Base-by-base conservation (phyloP, 2,888 invertebrate genomes). In the Pycnomerus fuliginosus region DNA sequence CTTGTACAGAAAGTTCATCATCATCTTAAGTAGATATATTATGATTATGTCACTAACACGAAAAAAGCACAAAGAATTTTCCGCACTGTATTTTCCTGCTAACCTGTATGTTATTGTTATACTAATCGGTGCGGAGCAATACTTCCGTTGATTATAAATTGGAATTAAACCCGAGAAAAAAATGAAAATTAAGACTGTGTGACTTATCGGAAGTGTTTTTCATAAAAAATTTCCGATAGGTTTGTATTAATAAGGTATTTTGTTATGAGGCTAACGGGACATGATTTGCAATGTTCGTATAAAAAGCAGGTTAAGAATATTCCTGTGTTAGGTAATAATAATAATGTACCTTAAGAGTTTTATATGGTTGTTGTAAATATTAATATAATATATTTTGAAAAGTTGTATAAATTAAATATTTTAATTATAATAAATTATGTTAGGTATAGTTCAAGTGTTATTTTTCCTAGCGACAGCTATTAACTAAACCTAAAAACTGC, bases 381-480 rank as follows among this genome's bases (percentile, higher is more conserved):
- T 64, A 58, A 62, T 65, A 68, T 68, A 68, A 64, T 64, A 58
- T 62, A 55, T 62, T 62, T 61, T 46, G 40, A 45, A 45, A 61
- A 67, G 60, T 58, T 69, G 68, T 68, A 67, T 60, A 63, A 62
- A 64, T 57, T 67, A 64, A 63, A 65, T 68, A 64, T 66, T 66
- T 64, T 66, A 65, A 66, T 62, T 61, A 61, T 61, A 61, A 62
- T 60, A 62, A 56, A 60, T 52, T 48, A 50, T 47, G 35, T 43
- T 47, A 47, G 39, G 50, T 47, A 35, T 25, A n/a, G n/a, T n/a
- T n/a, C n/a, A n/a, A n/a, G n/a, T n/a, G n/a, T n/a, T n/a, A n/a
- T n/a, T n/a, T n/a, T n/a, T n/a, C n/a, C n/a, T n/a, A n/a, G n/a
- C n/a, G n/a, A n/a, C n/a, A n/a, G n/a, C n/a, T n/a, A n/a, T n/a